These are phyloP conservation scores for Phocides pigmalion DNA, from an alignment of 1,140 invertebrate genomes.

Conservation along the genomic window DNA sequence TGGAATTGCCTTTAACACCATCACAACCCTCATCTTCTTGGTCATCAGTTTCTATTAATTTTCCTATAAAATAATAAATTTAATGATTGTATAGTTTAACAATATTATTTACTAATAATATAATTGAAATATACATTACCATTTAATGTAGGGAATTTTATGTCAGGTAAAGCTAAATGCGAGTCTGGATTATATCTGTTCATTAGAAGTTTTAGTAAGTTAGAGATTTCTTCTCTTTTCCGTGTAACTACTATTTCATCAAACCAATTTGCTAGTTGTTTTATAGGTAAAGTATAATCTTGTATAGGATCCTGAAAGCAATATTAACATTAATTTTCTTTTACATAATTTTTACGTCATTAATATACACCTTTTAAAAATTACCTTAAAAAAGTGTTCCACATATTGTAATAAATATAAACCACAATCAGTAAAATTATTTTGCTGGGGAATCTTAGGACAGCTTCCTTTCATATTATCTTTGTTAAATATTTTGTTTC, in stretches of 20 bases:
- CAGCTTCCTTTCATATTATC: slow-evolving; percentile 92
- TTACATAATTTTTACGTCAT: not conserved
- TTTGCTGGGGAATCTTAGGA: slow-evolving; percentile 97
- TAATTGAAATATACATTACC: slow-evolving; percentile 68
- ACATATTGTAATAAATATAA: slow-evolving; percentile 98
- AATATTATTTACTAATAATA: not conserved
- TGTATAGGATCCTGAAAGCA: slow-evolving; percentile 87
- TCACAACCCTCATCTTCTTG: slow-evolving; percentile 68
- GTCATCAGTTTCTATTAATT: slow-evolving; percentile 77
- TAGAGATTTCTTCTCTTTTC: slow-evolving; percentile 92
- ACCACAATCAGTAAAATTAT: slow-evolving; percentile 98
- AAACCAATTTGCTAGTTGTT: slow-evolving; percentile 91
- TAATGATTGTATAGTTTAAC: not conserved
- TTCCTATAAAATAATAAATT: slow-evolving; percentile 61
- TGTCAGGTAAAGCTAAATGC: slow-evolving; percentile 85
- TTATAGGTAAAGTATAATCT: slow-evolving; percentile 90
- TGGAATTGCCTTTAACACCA: slow-evolving; percentile 68
- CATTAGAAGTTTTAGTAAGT: slow-evolving; percentile 89
- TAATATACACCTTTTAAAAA: slow-evolving; percentile 20
- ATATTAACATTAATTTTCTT: slow-evolving; percentile 27
- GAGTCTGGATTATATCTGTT: slow-evolving; percentile 85
- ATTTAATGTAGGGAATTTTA: slow-evolving; percentile 87
- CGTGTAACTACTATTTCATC: slow-evolving; percentile 90
- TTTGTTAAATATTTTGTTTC: slow-evolving; percentile 88
- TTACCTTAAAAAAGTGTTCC: slow-evolving; percentile 95